Base-by-base conservation (phyloP, 2,888 invertebrate genomes). In the Papilio demoleus region DNA sequence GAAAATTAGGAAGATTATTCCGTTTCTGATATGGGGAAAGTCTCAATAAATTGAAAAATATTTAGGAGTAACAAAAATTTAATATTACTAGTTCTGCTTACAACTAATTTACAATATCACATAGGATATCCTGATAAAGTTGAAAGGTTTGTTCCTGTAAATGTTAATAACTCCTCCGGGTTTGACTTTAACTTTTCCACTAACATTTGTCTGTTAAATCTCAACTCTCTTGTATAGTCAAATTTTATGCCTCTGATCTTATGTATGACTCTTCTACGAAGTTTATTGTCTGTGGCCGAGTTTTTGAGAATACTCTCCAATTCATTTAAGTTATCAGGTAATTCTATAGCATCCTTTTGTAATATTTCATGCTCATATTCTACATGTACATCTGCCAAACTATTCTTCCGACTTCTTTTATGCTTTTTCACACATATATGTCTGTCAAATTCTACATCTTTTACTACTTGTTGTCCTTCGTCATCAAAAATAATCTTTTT, bases 401-500 rank as follows among this genome's bases (percentile, higher is more conserved):
- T 70, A 53, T 58, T 70, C 61, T 17, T 62, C 64, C 27, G 58
- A 66, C 36, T 70, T 64, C 62, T 76, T 79, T 14, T 75, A 59
- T 45, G 56, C 24, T 61, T 71, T 78, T 86, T 80, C 0, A 79
- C 76, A 70, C 91, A 92, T 69, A 88, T 82, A 69, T 92, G 90
- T 1, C 79, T 81, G 2, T 79, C 74, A 0, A 72, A 70, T 3
- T 66, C 53, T 6, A 73, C 69, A 47, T 83, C 81, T 34, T 79
- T 75, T 2, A 73, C 67, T 27, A 78, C 73, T 74, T 87, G 79
- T 42, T 82, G 74, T 1, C 92, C 92, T 8, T 89, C 81, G 36
- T 92, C 92, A 74, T 88, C 86, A 81, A 88, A 92, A 8, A 90
- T 74, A 63, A 88, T 87, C 76, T 88, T 92, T 70, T 80, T 88